phyloP scores from a whole-genome alignment of 2,888 invertebrate genomes.

The Epiblema foenella region DNA sequence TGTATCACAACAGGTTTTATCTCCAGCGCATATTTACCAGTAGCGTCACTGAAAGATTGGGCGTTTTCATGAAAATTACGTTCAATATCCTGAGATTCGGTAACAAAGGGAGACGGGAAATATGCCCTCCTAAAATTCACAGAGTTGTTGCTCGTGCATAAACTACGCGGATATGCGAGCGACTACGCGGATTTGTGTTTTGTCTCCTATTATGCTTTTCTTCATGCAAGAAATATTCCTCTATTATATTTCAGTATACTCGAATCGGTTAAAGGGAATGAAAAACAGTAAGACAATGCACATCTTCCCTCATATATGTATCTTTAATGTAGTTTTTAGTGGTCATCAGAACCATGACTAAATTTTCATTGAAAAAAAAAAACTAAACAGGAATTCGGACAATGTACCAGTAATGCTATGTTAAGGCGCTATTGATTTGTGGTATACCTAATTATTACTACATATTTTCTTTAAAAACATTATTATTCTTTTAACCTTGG shows the following conservation, averaged over 20 bases:
- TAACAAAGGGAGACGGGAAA: constrained; percentile 15
- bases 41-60: constrained; percentile 5
- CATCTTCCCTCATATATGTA: too few relatives aligned
- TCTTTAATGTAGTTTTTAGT: too few relatives aligned
- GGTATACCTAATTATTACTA: too few relatives aligned
- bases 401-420: too few relatives aligned
- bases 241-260: neutral
- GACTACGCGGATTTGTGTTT: neutral
- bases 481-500: too few relatives aligned
- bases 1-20: neutral
- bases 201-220: constrained; percentile 6
- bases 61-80: constrained; percentile 19
- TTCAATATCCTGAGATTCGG: constrained; percentile 7
- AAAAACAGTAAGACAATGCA: neutral
- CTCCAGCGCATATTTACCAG: neutral
- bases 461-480: too few relatives aligned
- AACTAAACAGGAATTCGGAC: too few relatives aligned
- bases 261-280: neutral
- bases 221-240: neutral
- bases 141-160: constrained; percentile 9
- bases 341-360: too few relatives aligned
- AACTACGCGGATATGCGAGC: constrained; percentile 11
- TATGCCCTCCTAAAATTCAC: constrained; percentile 21
- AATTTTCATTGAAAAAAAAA: too few relatives aligned
- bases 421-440: too few relatives aligned